phyloP scores from a whole-genome alignment of 2,888 invertebrate genomes.

The Brachyopa scutellaris region DNA sequence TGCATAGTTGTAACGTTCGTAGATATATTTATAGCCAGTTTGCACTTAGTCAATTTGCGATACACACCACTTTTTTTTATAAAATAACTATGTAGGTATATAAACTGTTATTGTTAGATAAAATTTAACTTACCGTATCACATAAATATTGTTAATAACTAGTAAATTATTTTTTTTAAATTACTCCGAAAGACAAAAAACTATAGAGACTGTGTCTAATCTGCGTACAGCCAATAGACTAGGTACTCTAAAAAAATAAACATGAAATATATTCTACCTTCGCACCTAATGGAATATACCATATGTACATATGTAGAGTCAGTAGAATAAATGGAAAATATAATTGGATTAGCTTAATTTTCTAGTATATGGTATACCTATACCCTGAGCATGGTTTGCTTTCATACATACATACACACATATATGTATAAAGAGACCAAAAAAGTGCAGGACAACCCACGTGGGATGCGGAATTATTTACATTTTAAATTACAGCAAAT shows the following conservation, averaged over 20 bases:
- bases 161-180: neutral
- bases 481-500: neutral
- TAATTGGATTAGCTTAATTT: conserved; percentile 55
- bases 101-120: neutral
- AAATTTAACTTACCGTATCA: conserved; percentile 3
- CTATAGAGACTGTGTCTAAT: neutral
- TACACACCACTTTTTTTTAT: conserved; percentile 4
- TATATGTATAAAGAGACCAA: conserved; percentile 62
- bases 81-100: neutral
- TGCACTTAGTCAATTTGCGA: neutral
- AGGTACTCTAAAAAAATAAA: conserved; percentile 31
- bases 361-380: conserved; percentile 17
- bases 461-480: conserved; percentile 1
- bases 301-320: conserved; percentile 22
- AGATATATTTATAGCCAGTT: neutral
- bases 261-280: conserved; percentile 16
- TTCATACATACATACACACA: conserved; percentile 40
- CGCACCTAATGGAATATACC: conserved; percentile 13
- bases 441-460: conserved; percentile 45
- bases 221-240: conserved; percentile 22
- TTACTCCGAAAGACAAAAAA: neutral
- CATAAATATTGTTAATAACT: neutral
- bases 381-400: conserved; percentile 29
- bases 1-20: neutral
- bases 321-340: conserved; percentile 31